Percentiles rank a stretch among this genome's conserved stretches.
Evolutionary conservation across 2,888 invertebrate species (phyloP).

Genomic region (Aleiodes alternator): DNA sequence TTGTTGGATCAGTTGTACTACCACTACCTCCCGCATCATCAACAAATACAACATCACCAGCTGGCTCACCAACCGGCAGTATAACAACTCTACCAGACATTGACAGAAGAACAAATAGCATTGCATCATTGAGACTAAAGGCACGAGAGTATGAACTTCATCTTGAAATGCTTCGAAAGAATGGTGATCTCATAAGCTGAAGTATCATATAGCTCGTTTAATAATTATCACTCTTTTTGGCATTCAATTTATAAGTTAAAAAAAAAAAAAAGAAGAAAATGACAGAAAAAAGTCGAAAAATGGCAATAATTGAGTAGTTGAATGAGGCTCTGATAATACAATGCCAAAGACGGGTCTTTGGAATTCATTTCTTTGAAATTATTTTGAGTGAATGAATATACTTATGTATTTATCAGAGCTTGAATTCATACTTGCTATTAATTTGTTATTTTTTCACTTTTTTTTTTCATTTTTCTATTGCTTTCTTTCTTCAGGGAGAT

Average conservation of each 20-base stretch:
- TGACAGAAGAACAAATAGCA: conserved; percentile 90
- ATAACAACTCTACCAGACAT: conserved; percentile 82
- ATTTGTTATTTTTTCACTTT: background rate
- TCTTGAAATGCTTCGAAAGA: conserved; percentile 88
- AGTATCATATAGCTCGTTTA: conserved; percentile 54
- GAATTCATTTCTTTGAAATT: conserved; percentile 9
- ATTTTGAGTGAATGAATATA: background rate
- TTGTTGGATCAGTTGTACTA: conserved; percentile 47
- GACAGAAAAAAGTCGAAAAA: background rate
- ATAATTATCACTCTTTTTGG: background rate
- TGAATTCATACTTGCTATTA: background rate
- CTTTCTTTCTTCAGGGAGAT: conserved; percentile 38
- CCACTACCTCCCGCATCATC: conserved; percentile 52
- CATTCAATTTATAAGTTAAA: conserved; percentile 2
- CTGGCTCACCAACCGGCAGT: conserved; percentile 69
- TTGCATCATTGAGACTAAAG: conserved; percentile 90
- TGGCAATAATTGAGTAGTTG: background rate
- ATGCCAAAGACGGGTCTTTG: conserved; percentile 27
- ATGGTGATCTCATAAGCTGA: conserved; percentile 89
- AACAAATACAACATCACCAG: conserved; percentile 59
- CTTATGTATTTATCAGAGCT: background rate
- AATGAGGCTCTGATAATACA: background rate
- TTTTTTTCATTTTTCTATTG: background rate
- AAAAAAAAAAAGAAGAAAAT: too few relatives aligned
- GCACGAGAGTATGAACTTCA: conserved; percentile 93